Conservation (phyloP, 1,140 invertebrate genomes). For the Brachionus manjavacas region DNA sequence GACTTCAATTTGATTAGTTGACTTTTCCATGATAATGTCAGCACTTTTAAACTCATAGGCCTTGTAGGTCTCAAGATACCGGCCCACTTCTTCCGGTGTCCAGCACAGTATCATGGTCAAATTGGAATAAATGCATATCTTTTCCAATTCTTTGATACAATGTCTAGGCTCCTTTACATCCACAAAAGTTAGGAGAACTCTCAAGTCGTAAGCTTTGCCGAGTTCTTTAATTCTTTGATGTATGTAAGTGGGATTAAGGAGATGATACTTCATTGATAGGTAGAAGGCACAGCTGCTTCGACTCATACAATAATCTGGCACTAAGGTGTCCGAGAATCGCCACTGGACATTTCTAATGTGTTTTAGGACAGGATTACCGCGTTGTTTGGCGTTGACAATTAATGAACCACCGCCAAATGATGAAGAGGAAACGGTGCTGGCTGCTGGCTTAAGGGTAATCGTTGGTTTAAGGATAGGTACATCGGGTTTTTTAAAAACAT, state of each 20-base stretch:
- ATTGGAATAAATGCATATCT: conserved; percentile 24
- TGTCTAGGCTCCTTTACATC: conserved; percentile 39
- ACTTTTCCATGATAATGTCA: conserved; percentile 41
- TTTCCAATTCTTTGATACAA: conserved; percentile 38
- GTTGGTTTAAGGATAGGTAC: background rate
- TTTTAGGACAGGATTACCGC: conserved; percentile 41
- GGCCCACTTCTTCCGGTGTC: conserved; percentile 23
- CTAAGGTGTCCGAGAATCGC: conserved; percentile 17
- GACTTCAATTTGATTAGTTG: background rate
- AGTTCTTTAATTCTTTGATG: conserved; percentile 21
- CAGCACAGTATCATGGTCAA: conserved; percentile 37
- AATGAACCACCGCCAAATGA: conserved; percentile 10
- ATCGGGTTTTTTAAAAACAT: conserved; percentile 31
- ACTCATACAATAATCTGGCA: conserved; percentile 36
- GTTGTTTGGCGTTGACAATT: conserved; percentile 17
- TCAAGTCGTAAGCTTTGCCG: background rate
- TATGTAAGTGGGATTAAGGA: conserved; percentile 38
- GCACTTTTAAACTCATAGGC: conserved; percentile 29
- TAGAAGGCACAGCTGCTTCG: conserved; percentile 30
- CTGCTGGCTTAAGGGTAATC: background rate
- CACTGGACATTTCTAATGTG: conserved; percentile 38
- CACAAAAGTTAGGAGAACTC: background rate
- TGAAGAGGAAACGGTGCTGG: background rate
- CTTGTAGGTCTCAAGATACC: conserved; percentile 40
- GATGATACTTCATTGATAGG: conserved; percentile 41